Base-by-base conservation (phyloP, 2,888 invertebrate genomes). In the Brachypterus glaber region DNA sequence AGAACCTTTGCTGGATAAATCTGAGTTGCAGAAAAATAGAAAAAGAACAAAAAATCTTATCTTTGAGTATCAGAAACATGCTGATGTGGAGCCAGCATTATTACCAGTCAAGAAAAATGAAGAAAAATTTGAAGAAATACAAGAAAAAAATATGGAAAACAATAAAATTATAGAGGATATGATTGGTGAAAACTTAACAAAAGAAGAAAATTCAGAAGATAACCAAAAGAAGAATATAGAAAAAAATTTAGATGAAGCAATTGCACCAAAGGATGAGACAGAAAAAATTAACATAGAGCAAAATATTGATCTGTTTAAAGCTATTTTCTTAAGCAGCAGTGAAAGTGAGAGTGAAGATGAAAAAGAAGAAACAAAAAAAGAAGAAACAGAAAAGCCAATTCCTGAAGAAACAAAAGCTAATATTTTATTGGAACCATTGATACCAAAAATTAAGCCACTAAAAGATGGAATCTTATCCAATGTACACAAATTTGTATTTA, bases 251-350 rank as follows among this genome's bases (percentile, higher is more conserved):
- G 37, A 38, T 32, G 27, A 37, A 8, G 43, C 46, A 17, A 30
- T 24, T 17, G 27, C 33, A 29, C 33, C 41, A 12, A 49, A 48
- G 42, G 61, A 64, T 47, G 48, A 59, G 26, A 63, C 60, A 2
- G 63, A 63, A 32, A 59, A 54, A 50, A 50, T 66, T 4, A 56
- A 62, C 30, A 49, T 64, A 15, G 58, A 58, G 12, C 53, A 79
- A 32, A 79, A 79, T 50, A 70, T 73, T 41, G 92, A 92, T 63
- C 68, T 95, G 3, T 95, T 90, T 57, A 88, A 87, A 63, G 82
- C 89, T 0, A 88, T 95, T 53, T 95, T 95, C 58, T 71, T 85
- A 16, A 82, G 82, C 52, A 85, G 86, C 41, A 83, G 82, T 54
- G 73, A 74, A 9, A 80, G 80, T 34, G 68, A 69, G 2, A 67